These are phyloP conservation scores for Dexiosoma caninum DNA, from an alignment of 2,888 invertebrate genomes.

Conservation along the genomic window DNA sequence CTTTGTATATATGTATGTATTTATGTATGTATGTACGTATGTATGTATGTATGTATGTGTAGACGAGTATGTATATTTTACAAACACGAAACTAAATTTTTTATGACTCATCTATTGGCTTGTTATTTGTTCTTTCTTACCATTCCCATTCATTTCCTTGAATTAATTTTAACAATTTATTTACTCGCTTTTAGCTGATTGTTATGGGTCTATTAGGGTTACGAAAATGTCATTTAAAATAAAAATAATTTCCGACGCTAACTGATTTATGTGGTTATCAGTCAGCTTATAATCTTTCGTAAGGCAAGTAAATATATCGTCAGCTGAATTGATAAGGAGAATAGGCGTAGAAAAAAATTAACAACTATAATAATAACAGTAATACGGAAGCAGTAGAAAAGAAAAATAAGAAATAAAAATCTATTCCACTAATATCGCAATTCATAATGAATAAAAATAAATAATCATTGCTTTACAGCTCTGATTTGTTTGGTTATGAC, in stretches of 20 bases:
- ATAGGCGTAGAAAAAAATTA: too few relatives aligned
- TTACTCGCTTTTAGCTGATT: neutral
- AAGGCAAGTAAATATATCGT: too few relatives aligned
- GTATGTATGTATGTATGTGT: neutral
- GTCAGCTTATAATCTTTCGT: neutral
- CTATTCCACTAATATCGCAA: too few relatives aligned
- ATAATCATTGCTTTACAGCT: too few relatives aligned
- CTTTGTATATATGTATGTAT: too few relatives aligned
- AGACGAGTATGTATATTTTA: neutral
- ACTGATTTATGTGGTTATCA: neutral
- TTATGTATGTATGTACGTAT: too few relatives aligned
- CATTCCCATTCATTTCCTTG: neutral
- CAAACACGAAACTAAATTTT: neutral
- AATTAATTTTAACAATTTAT: slow-evolving; percentile 33
- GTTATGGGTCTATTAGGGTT: neutral
- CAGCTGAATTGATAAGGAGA: too few relatives aligned
- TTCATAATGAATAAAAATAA: too few relatives aligned
- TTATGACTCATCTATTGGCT: slow-evolving; percentile 9
- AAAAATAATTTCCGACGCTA: neutral
- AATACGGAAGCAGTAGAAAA: too few relatives aligned
- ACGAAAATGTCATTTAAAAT: neutral
- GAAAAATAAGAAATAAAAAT: too few relatives aligned
- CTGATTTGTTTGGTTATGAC: too few relatives aligned
- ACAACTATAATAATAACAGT: too few relatives aligned
- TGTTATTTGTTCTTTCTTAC: slow-evolving; percentile 3